Conservation (phyloP, 2,888 invertebrate genomes). For the Callinectes sapidus region DNA sequence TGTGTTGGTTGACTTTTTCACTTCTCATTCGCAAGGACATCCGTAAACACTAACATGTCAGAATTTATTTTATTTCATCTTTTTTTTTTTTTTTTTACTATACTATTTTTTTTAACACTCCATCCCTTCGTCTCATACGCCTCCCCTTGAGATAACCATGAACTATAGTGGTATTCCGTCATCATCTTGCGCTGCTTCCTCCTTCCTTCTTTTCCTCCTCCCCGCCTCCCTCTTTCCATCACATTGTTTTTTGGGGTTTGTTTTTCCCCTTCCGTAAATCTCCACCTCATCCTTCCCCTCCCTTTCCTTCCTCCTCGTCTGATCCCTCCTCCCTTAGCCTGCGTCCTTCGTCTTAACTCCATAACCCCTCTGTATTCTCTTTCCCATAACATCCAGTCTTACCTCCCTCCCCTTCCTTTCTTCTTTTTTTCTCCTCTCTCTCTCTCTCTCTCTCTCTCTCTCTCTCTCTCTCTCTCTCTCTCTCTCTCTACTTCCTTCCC, state of each 20-base stretch:
- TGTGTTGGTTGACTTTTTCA: not conserved
- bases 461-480: constrained; percentile 11
- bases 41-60: not conserved
- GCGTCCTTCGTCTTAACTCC: not conserved
- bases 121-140: not conserved
- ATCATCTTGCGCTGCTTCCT: not conserved
- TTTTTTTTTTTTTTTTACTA: no score
- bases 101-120: not conserved
- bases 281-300: not conserved
- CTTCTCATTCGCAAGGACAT: not conserved
- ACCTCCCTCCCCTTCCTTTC: no score
- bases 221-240: not conserved
- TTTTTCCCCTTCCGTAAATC: not conserved
- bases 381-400: not conserved
- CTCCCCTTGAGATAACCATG: not conserved
- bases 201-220: not conserved
- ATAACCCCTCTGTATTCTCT: no score
- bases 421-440: no score
- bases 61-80: no score
- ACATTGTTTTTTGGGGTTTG: not conserved
- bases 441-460: no score
- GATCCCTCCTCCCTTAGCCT: not conserved
- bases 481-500: constrained; percentile 18
- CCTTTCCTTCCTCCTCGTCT: not conserved
- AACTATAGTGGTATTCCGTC: not conserved